phyloP scores from a whole-genome alignment of 2,888 invertebrate species.

The Cephus runcator region DNA sequence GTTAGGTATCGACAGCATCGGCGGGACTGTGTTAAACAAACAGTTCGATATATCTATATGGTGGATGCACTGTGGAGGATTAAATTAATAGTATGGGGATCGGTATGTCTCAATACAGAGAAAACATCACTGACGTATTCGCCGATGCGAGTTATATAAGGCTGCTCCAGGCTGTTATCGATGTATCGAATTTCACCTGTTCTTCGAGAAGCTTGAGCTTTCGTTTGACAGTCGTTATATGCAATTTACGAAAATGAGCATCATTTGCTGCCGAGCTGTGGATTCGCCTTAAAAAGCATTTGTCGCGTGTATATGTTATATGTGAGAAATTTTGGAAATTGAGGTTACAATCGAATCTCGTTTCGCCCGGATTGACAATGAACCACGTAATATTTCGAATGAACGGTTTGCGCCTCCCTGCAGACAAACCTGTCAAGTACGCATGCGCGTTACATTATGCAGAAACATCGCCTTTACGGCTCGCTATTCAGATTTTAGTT shows the following conservation, averaged over 20 bases:
- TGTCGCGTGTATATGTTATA: not conserved
- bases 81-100: slow-evolving; percentile 2
- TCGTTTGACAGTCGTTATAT: not conserved
- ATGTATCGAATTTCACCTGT: not conserved
- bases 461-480: not conserved
- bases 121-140: not conserved
- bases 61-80: slow-evolving; percentile 1
- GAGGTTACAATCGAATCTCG: not conserved
- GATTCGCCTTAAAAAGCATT: not conserved
- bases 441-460: not conserved
- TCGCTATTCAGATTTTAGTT: not conserved
- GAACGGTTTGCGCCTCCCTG: not conserved
- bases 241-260: not conserved
- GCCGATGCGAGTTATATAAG: not conserved
- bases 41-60: not conserved
- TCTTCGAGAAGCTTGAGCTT: not conserved
- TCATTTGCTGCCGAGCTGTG: not conserved
- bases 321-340: not conserved
- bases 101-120: not conserved
- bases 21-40: slow-evolving; percentile 77
- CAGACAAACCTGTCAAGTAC: not conserved
- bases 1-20: slow-evolving; percentile 93
- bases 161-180: not conserved
- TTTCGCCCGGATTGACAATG: not conserved
- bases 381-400: not conserved